Evolutionary conservation across 2,113 vertebrate species (phyloP).

Genomic region (Heterocephalus glaber): DNA sequence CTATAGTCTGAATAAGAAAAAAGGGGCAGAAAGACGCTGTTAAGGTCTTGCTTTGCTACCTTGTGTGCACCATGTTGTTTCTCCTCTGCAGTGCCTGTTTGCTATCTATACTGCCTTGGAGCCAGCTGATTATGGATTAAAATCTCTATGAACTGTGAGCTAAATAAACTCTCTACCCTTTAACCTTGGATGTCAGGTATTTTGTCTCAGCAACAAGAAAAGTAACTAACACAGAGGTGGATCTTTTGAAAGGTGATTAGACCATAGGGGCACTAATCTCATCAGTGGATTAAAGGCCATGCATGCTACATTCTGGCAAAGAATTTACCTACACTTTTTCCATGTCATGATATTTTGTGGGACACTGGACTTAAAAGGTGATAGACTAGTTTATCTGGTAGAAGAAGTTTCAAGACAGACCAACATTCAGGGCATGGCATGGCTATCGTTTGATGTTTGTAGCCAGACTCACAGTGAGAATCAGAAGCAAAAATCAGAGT

Average conservation of each 20-base stretch:
- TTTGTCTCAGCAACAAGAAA: no score
- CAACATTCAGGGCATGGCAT: background rate
- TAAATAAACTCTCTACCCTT: no score
- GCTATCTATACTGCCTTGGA: no score
- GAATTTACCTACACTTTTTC: background rate
- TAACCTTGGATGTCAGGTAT: no score
- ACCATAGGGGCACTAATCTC: background rate
- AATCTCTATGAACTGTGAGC: no score
- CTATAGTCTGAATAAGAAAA: no score
- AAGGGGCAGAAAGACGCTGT: no score
- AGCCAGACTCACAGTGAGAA: background rate
- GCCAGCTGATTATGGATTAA: no score
- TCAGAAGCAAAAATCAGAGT: background rate
- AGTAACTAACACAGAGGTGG: background rate
- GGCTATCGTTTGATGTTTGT: background rate
- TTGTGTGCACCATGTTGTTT: no score
- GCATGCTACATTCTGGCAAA: background rate
- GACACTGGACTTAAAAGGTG: background rate
- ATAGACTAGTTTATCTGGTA: background rate
- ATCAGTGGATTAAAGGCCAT: background rate
- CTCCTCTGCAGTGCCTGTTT: no score
- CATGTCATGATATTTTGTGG: background rate
- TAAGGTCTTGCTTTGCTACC: no score
- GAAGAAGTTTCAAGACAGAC: background rate
- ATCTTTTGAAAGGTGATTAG: background rate